Conservation (phyloP, 2,113 vertebrate genomes). For the Epinephelus fuscoguttatus region DNA sequence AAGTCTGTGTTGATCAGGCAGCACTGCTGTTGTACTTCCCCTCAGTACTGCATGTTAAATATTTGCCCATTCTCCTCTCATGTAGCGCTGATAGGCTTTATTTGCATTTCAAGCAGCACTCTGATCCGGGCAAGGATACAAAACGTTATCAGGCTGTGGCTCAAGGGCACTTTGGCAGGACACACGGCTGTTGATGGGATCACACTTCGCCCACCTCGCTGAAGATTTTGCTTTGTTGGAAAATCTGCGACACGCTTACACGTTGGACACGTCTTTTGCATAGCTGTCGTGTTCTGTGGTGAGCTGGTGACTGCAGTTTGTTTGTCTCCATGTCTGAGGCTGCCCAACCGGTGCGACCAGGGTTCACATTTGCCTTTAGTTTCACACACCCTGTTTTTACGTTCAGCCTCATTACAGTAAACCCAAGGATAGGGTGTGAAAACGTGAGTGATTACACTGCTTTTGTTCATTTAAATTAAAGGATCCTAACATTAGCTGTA, state of each 20-base stretch:
- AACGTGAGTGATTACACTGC: background rate
- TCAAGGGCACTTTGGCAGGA: background rate
- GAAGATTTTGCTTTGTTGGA: background rate
- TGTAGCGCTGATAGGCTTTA: background rate
- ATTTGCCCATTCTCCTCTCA: slow-evolving; percentile 23
- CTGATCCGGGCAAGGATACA: background rate
- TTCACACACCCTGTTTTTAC: slow-evolving; percentile 32
- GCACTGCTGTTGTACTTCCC: background rate
- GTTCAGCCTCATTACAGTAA: background rate
- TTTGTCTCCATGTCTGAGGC: slow-evolving; percentile 4
- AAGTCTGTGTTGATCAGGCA: background rate
- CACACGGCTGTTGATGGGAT: background rate
- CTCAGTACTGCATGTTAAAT: slow-evolving; percentile 23
- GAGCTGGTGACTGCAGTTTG: background rate
- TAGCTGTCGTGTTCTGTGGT: background rate
- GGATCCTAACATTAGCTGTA: background rate
- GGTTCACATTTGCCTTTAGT: slow-evolving; percentile 29
- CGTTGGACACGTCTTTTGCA: background rate
- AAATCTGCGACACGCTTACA: background rate
- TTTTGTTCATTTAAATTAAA: background rate
- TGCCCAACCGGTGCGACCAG: slow-evolving; percentile 69
- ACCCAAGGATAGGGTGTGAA: background rate
- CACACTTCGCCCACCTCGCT: background rate
- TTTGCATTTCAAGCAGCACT: slow-evolving; percentile 29
- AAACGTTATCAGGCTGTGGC: background rate